phyloP scores from a whole-genome alignment of 2,888 invertebrate species.

The Omphaloscelis lunosa region DNA sequence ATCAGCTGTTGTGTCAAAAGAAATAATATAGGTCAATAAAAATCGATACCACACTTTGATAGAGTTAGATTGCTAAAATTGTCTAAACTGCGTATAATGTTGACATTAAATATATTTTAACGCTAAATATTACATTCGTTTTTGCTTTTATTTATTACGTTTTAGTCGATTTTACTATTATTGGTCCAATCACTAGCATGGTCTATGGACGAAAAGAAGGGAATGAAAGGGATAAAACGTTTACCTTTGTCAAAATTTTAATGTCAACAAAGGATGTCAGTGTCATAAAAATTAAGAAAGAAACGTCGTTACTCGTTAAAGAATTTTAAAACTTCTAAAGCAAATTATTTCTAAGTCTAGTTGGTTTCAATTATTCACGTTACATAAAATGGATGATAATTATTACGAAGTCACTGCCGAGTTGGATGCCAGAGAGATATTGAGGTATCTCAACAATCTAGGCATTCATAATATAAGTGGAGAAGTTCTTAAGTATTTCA shows the following conservation, averaged over 20 bases:
- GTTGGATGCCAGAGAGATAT: constrained; percentile 93
- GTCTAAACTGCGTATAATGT: not conserved
- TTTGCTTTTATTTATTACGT: rapidly evolving
- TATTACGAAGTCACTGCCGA: constrained; percentile 84
- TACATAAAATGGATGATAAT: constrained; percentile 72
- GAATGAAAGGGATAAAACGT: not conserved
- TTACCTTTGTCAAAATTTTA: not conserved
- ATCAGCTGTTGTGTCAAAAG: constrained; percentile 50
- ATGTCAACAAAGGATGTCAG: not conserved
- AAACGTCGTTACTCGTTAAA: constrained; percentile 14
- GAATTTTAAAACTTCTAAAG: constrained; percentile 38
- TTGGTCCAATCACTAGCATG: not conserved
- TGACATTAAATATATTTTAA: not conserved
- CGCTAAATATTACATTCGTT: not conserved
- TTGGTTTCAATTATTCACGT: constrained; percentile 8
- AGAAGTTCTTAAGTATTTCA: constrained; percentile 94
- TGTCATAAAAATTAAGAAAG: not conserved
- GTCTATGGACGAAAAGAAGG: constrained; percentile 1
- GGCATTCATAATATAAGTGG: constrained; percentile 94
- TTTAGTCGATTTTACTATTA: constrained; percentile 31
- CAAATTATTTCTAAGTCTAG: constrained; percentile 7
- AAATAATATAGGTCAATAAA: not conserved
- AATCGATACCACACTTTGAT: constrained; percentile 17
- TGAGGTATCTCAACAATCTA: constrained; percentile 93
- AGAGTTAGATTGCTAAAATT: no score